Conservation (phyloP, 2,888 invertebrate species). For the Andrena flavipes region DNA sequence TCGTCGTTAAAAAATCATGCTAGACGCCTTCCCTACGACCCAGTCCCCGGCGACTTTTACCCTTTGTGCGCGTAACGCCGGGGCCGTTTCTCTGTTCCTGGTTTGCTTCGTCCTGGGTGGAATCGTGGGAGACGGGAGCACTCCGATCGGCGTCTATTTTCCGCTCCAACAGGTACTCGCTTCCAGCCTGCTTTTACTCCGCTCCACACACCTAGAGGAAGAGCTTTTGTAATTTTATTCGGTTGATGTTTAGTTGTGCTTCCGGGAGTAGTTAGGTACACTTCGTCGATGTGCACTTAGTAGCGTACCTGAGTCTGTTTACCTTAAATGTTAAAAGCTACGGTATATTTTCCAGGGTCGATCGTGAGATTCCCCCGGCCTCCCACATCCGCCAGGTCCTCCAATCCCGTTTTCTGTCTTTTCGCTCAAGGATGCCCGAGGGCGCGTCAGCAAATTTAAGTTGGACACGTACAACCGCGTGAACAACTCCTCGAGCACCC, state of each 20-base stretch:
- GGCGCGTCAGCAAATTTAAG: slow-evolving; percentile 74
- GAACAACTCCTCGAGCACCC: slow-evolving; percentile 63
- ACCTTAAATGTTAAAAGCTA: too few species aligned
- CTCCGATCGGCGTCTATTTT: too few species aligned
- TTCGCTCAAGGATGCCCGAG: slow-evolving; percentile 50
- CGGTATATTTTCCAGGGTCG: slow-evolving; percentile 1
- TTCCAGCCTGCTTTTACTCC: too few species aligned
- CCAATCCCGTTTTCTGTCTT: slow-evolving; percentile 23
- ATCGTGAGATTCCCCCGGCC: slow-evolving; percentile 1
- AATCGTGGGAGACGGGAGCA: too few species aligned
- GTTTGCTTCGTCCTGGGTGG: background rate
- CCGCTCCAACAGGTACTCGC: too few species aligned
- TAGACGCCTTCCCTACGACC: slow-evolving; percentile 35
- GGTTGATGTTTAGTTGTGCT: too few species aligned
- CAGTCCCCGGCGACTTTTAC: slow-evolving; percentile 6
- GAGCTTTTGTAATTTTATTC: too few species aligned
- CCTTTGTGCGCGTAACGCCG: slow-evolving; percentile 10
- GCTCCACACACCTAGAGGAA: too few species aligned
- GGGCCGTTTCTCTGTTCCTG: background rate
- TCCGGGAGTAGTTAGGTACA: too few species aligned
- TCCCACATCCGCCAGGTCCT: slow-evolving; percentile 21
- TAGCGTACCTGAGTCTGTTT: too few species aligned
- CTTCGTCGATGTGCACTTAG: too few species aligned
- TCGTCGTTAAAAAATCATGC: slow-evolving; percentile 48
- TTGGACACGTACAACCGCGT: slow-evolving; percentile 67